Evolutionary conservation across 2,113 vertebrate genomes (phyloP).

Genomic region (Gadus chalcogrammus): DNA sequence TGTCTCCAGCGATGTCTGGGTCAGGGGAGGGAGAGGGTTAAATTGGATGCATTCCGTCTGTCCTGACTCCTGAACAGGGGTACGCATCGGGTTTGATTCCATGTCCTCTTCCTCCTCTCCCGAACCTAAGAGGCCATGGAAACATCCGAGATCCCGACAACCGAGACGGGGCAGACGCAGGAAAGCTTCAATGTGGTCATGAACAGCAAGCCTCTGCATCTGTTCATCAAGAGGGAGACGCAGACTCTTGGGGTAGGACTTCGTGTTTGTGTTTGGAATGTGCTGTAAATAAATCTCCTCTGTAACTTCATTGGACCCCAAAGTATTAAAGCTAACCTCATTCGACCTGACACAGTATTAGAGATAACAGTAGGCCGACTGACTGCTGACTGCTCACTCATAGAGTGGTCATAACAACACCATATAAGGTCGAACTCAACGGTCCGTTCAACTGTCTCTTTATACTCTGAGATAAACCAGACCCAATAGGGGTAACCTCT

Average conservation of each 20-base stretch:
- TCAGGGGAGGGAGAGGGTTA: not conserved
- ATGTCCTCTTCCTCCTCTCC: not conserved
- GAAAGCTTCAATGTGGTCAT: not conserved
- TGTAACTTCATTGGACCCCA: too few species aligned
- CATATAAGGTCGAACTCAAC: too few species aligned
- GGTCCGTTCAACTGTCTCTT: too few species aligned
- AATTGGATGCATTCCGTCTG: not conserved
- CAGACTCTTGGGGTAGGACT: slow-evolving; percentile 54
- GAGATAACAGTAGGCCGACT: too few species aligned
- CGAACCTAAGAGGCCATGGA: slow-evolving; percentile 39
- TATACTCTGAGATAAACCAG: too few species aligned
- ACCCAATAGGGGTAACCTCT: too few species aligned
- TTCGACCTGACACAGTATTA: too few species aligned
- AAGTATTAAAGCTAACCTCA: too few species aligned
- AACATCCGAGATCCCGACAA: slow-evolving; percentile 21
- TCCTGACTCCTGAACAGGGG: not conserved
- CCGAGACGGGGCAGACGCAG: slow-evolving; percentile 8
- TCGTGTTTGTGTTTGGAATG: not conserved
- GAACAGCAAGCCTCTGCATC: slow-evolving; percentile 56
- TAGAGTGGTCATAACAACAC: too few species aligned
- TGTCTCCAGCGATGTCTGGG: not conserved
- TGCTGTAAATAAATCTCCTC: too few species aligned
- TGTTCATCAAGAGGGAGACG: slow-evolving; percentile 51
- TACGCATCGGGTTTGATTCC: too few species aligned
- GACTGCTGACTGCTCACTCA: too few species aligned